Base-by-base conservation (phyloP, 2,113 vertebrate genomes). In the Cygnus atratus region DNA sequence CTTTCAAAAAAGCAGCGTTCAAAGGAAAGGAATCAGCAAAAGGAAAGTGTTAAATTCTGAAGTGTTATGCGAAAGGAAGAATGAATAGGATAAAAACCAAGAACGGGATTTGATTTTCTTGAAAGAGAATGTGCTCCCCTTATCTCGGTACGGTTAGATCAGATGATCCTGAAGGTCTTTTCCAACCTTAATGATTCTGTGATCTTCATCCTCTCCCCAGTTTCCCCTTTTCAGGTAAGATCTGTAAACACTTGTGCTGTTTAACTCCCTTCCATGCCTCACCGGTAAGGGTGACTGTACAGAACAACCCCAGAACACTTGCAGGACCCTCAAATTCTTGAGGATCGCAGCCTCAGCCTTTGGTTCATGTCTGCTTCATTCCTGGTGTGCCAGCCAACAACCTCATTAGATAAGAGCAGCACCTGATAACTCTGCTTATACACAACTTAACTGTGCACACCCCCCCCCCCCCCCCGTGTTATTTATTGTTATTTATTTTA, bases 81-180 rank as follows among this genome's bases (percentile, higher is more conserved):
- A 15, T 0, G 14, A 35, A 10, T 33, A 61, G 28, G 41, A 46
- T 8, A 39, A 33, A 31, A 29, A 14, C 20, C 22, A 37, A n/a
- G n/a, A 57, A 39, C 8, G 15, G 24, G 35, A 33, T 19, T 10
- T 39, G 29, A 11, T 63, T 55, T 28, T 24, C 29, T 33, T 72
- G n/a, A 46, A 48, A 19, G 3, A 35, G 58, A 28, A 11, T 0
- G 14, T n/a, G 13, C 13, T 29, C n/a, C 41, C 22, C 1, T 1
- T 3, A 26, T 10, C 20, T 48, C 6, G 46, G 46, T 48, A 48
- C 11, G 46, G 46, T 21, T 48, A 11, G 46, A 21, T 22, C 46
- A 48, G 10, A 22, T 48, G 46, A 21, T 22, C 46, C 46, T 48
- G 46, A 48, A 48, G 46, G 20, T 48, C 46, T 48, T 48, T 48